phyloP scores from a whole-genome alignment of 2,113 vertebrate genomes.

The Lutjanus erythropterus region DNA sequence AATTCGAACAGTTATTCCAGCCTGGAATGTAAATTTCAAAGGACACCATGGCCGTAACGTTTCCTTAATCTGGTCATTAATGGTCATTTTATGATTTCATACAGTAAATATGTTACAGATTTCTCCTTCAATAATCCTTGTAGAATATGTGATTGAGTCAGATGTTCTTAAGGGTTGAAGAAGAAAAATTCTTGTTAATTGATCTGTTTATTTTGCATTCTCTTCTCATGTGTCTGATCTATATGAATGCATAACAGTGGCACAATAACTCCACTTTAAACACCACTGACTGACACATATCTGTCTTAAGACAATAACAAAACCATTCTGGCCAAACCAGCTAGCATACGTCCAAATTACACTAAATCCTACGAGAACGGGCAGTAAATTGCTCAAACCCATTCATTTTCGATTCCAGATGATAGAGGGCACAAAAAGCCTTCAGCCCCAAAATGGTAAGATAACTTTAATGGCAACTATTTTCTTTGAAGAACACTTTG shows the following conservation, averaged over 20 bases:
- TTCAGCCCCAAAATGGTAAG: conserved; percentile 63
- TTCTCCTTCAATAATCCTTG: no score
- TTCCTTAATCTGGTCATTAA: no score
- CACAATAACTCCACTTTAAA: neutral
- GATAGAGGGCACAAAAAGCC: conserved; percentile 77
- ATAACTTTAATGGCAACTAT: conserved; percentile 70
- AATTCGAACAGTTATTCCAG: no score
- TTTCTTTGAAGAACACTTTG: conserved; percentile 70
- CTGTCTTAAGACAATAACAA: conserved; percentile 31
- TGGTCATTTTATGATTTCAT: no score
- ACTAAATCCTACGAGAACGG: conserved; percentile 32
- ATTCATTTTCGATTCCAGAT: conserved; percentile 73
- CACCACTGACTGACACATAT: conserved; percentile 1
- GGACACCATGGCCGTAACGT: no score
- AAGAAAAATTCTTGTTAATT: neutral
- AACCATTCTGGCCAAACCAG: conserved; percentile 29
- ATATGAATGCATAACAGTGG: neutral
- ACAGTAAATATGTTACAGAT: no score
- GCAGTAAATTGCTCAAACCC: conserved; percentile 65
- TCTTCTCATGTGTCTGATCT: neutral
- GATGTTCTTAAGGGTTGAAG: neutral
- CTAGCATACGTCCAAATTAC: conserved; percentile 41
- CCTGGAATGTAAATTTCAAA: no score
- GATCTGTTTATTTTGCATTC: neutral
- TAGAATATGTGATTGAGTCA: neutral